Evolutionary conservation across 2,797 vertebrate species (phyloP), one percentile per base, ranked within the genome.

Genomic region (Euthynnus affinis): DNA sequence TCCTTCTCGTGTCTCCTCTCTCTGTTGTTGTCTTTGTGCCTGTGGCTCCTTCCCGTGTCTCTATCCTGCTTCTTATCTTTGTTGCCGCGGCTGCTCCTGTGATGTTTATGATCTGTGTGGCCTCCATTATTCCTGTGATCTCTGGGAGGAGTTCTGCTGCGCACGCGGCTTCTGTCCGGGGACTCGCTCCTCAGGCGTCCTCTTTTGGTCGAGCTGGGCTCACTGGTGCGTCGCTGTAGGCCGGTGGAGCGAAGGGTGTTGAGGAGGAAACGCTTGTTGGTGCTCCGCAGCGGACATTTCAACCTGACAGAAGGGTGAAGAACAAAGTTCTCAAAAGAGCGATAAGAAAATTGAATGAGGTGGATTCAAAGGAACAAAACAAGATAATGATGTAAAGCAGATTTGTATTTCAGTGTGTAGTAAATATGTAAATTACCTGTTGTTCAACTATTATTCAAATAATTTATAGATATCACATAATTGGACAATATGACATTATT

Each of bases 201-300:
- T 80, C 87, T 83, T 1, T 68, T 46, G 65, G 86, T 4, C 1
- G 89, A 82, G 29, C 71, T 53, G 4, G 84, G 72, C 22, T 88
- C 87, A 0, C 55, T 22, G 27, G 75, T 22, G 60, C 7, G 82
- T 15, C 37, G 82, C 70, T 91, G 87, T 25, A 92, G 64, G 71
- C 92, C 82, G 1, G 96, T 96, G 71, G 97, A 97, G 87, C 98
- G 97, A 83, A 99, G 95, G 5, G 98, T 99, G 95, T 99, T 99
- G 76, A 99, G 89, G 52, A 99, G 96, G 93, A 99, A 99, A 74
- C 98, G 96, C 91, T 99, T 99, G 95, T 99, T 99, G 83, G 98
- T 96, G 88, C 96, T 94, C 62, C 92, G 96, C 20, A 99, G 94
- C 25, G 98, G 98, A 90, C 98, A 99, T 90, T 99, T 99, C 94